Evolutionary conservation across 1,140 invertebrate species (phyloP).

Genomic region (Galleria mellonella): DNA sequence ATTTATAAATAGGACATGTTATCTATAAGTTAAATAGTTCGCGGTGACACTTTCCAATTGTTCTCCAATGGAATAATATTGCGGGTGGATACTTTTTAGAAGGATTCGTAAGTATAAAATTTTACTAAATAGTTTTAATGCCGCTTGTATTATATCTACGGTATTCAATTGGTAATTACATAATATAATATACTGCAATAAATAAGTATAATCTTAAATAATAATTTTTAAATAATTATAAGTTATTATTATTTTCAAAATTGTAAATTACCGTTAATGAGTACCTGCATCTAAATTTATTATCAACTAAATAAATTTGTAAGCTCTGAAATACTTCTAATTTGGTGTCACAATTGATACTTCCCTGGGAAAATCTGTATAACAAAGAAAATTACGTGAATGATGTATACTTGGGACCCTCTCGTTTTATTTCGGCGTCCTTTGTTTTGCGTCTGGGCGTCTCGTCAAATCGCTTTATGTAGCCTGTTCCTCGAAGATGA

Average conservation of each 20-base stretch:
- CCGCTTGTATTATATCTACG: no score
- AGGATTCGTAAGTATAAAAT: background rate
- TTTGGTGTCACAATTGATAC: no score
- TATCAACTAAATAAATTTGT: no score
- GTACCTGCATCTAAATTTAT: no score
- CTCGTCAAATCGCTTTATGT: constrained; percentile 36
- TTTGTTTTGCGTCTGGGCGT: constrained; percentile 33
- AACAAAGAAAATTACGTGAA: constrained; percentile 49
- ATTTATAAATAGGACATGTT: background rate
- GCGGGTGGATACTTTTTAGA: background rate
- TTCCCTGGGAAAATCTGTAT: constrained; percentile 13
- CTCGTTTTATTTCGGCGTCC: constrained; percentile 37
- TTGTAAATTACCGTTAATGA: no score
- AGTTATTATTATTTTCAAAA: no score
- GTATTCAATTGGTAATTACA: no score
- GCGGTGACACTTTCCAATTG: background rate
- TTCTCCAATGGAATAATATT: background rate
- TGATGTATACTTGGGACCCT: constrained; percentile 25
- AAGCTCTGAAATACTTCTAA: no score
- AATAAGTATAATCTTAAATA: no score
- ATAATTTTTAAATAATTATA: no score
- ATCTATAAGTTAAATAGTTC: background rate
- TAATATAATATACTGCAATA: no score
- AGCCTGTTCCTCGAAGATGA: constrained; percentile 32
- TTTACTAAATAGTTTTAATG: no score